Evolutionary conservation across 2,113 vertebrate genomes (phyloP).

Genomic region (Pterocles orientalis): DNA sequence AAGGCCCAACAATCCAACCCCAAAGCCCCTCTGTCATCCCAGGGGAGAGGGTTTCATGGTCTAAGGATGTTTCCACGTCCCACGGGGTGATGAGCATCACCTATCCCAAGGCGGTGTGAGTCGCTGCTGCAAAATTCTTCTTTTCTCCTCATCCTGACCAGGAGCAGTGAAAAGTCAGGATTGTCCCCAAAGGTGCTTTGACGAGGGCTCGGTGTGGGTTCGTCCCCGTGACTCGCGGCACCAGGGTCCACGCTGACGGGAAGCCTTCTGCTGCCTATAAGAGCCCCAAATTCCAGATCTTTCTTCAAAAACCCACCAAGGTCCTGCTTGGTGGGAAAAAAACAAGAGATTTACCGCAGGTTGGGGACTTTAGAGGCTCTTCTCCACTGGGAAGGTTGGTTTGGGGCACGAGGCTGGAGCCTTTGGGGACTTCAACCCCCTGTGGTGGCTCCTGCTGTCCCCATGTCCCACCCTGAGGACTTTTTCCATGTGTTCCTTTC

Average conservation of each 20-base stretch:
- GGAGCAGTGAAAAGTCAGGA: neutral
- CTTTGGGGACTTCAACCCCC: neutral
- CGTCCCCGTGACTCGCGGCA: neutral
- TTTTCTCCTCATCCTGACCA: neutral
- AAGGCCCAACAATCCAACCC: neutral
- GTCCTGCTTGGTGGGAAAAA: neutral
- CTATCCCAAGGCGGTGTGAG: accelerated
- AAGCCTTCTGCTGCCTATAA: accelerated
- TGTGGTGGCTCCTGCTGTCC: accelerated
- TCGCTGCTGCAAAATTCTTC: neutral
- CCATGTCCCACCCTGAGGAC: accelerated
- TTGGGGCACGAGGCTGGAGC: neutral
- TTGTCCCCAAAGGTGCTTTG: accelerated
- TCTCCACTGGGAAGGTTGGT: neutral
- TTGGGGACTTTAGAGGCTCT: neutral
- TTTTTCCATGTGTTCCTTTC: accelerated
- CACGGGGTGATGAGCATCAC: accelerated
- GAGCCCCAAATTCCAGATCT: neutral
- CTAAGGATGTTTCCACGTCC: neutral
- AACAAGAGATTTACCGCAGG: accelerated
- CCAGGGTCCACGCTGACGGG: accelerated
- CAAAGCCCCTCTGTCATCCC: neutral
- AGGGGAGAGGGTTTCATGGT: accelerated
- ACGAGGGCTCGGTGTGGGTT: accelerated
- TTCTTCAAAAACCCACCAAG: neutral